A percentile compares a stretch with the other conserved stretches of the same genome.
These are phyloP conservation scores for Cheiracanthium punctorium DNA, from an alignment of 2,888 invertebrate species.

Conservation along the genomic window DNA sequence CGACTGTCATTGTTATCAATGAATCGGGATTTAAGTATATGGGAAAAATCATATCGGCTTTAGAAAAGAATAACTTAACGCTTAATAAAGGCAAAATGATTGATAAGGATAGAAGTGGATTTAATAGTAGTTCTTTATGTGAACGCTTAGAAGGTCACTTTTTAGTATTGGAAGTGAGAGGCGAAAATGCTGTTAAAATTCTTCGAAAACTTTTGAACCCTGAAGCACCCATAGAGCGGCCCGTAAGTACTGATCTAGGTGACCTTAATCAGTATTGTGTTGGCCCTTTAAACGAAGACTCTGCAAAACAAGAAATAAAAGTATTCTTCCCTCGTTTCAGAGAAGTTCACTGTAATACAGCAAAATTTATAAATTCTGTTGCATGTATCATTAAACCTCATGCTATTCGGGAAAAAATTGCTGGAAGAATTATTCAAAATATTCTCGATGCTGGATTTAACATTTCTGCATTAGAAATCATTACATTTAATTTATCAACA, in stretches of 20 bases:
- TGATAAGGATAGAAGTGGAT: slow-evolving; percentile 43
- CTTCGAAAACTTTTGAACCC: slow-evolving; percentile 81
- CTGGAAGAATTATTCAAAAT: slow-evolving; percentile 83
- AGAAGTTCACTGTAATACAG: slow-evolving; percentile 74
- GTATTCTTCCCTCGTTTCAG: slow-evolving; percentile 77
- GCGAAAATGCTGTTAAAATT: slow-evolving; percentile 81
- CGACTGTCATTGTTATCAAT: slow-evolving; percentile 39
- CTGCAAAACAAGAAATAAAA: slow-evolving; percentile 75
- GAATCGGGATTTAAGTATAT: slow-evolving; percentile 34
- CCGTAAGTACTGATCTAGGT: slow-evolving; percentile 17
- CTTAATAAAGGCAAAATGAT: slow-evolving; percentile 51
- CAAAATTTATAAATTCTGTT: slow-evolving; percentile 75
- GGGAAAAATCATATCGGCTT: slow-evolving; percentile 35
- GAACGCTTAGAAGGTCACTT: slow-evolving; percentile 24
- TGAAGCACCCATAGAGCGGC: slow-evolving; percentile 31
- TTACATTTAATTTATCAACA: slow-evolving; percentile 83
- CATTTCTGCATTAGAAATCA: slow-evolving; percentile 87
- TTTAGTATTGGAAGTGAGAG: slow-evolving; percentile 85
- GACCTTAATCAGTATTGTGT: slow-evolving; percentile 31
- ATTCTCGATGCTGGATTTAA: slow-evolving; percentile 86
- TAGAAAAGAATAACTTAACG: slow-evolving; percentile 35
- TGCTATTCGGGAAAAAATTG: slow-evolving; percentile 84
- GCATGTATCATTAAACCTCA: slow-evolving; percentile 92
- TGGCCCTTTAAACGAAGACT: slow-evolving; percentile 20
- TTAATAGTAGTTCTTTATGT: slow-evolving; percentile 27